Conservation (phyloP, 1,140 invertebrate species). For the Lepidurus packardi region DNA sequence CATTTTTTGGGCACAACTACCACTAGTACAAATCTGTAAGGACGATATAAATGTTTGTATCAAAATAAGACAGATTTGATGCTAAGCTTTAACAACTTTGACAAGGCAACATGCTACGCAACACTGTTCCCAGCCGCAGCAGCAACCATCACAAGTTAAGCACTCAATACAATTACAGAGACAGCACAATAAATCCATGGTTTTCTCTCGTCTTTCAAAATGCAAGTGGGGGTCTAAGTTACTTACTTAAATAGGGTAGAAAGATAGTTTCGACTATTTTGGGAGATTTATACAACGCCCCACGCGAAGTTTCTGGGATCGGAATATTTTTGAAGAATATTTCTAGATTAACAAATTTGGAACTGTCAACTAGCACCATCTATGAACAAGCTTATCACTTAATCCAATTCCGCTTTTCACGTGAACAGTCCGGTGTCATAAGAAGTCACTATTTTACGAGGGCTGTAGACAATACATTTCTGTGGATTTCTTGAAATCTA, state of each 20-base stretch:
- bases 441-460: no score
- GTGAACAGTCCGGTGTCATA: no score
- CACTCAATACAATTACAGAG: conserved; percentile 5
- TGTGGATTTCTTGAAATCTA: no score
- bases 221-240: background rate
- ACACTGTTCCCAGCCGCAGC: background rate
- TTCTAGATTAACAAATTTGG: no score
- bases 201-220: background rate
- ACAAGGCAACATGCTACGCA: background rate
- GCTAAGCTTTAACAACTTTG: background rate
- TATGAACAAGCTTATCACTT: no score
- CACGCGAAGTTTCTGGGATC: background rate
- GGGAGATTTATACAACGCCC: background rate
- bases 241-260: no score
- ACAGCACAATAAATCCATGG: background rate
- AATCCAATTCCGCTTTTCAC: no score
- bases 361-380: no score
- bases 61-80: background rate
- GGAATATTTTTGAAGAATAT: no score
- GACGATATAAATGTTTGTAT: background rate
- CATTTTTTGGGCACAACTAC: conserved; percentile 51
- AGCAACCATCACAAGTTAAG: conserved; percentile 12
- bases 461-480: no score
- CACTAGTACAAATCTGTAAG: conserved; percentile 1
- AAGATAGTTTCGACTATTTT: background rate